phyloP scores from a whole-genome alignment of 1,140 invertebrate genomes.

The Schmidtea mediterranea region DNA sequence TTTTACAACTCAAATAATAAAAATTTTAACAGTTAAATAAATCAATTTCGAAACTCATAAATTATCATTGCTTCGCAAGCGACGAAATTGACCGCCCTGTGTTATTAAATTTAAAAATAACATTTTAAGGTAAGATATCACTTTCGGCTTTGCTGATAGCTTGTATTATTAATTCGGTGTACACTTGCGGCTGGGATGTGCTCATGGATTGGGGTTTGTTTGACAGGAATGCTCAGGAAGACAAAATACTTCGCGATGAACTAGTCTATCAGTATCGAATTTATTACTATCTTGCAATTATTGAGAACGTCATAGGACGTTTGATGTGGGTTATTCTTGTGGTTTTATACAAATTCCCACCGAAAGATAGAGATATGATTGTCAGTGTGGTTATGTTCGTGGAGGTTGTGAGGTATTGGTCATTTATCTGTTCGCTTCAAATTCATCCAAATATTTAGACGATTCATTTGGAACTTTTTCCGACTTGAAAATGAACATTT shows the following conservation, averaged over 20 bases:
- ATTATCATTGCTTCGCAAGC: too few relatives aligned
- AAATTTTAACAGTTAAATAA: too few relatives aligned
- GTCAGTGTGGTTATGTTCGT: slow-evolving; percentile 57
- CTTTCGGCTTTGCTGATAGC: slow-evolving; percentile 12
- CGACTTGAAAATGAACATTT: slow-evolving; percentile 95
- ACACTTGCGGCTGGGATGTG: slow-evolving; percentile 73
- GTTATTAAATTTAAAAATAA: too few relatives aligned
- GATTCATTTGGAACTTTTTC: slow-evolving; percentile 99
- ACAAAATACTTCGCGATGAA: slow-evolving; percentile 37
- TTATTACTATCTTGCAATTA: slow-evolving; percentile 86
- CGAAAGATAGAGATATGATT: slow-evolving; percentile 46
- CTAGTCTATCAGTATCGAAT: slow-evolving; percentile 35
- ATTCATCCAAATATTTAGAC: slow-evolving; percentile 36
- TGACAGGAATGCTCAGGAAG: slow-evolving; percentile 53
- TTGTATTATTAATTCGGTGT: slow-evolving; percentile 46
- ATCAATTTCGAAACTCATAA: too few relatives aligned
- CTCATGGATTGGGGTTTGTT: slow-evolving; percentile 97
- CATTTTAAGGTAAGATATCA: too few relatives aligned
- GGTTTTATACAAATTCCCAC: slow-evolving; percentile 19
- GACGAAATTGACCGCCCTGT: too few relatives aligned
- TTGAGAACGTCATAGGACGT: slow-evolving; percentile 71
- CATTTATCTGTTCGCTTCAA: too few relatives aligned
- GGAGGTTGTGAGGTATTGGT: slow-evolving; percentile 71
- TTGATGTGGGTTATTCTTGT: slow-evolving; percentile 62
- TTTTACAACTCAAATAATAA: too few relatives aligned